Conservation (phyloP, 2,797 vertebrate genomes). For the Enteromius treurensis region DNA sequence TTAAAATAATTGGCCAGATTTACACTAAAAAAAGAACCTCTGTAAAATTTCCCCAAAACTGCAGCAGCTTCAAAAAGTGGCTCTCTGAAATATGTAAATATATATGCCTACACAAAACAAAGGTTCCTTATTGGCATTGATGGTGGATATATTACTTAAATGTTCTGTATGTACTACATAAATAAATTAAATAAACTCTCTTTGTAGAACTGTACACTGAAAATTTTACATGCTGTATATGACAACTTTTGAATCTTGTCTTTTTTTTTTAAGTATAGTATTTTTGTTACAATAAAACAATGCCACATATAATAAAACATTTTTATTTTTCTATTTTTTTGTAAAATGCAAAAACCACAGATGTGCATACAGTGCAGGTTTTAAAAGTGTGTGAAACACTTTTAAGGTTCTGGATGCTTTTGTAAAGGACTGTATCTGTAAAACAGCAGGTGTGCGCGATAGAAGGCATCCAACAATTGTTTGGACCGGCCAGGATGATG, state of each 20-base stretch:
- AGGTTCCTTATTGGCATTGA: not conserved
- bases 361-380: not conserved
- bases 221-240: no score
- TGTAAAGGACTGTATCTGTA: conserved; percentile 36
- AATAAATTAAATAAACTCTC: not conserved
- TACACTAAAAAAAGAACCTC: not conserved
- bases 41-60: not conserved
- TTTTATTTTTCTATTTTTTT: not conserved
- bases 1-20: not conserved
- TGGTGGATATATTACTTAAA: not conserved
- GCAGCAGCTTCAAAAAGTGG: not conserved
- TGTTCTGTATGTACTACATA: not conserved
- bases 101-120: not conserved
- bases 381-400: conserved; percentile 13
- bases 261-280: not conserved
- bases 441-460: conserved; percentile 39
- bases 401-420: not conserved
- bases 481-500: conserved; percentile 25
- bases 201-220: not conserved
- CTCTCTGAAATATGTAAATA: not conserved
- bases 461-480: conserved; percentile 37
- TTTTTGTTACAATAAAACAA: not conserved
- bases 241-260: no score
- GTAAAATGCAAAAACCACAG: not conserved
- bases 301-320: not conserved